Percentiles rank a stretch among this genome's conserved stretches.
These are phyloP conservation scores for Amphipyra tragopoginis DNA, from an alignment of 2,888 invertebrate genomes.

Conservation along the genomic window DNA sequence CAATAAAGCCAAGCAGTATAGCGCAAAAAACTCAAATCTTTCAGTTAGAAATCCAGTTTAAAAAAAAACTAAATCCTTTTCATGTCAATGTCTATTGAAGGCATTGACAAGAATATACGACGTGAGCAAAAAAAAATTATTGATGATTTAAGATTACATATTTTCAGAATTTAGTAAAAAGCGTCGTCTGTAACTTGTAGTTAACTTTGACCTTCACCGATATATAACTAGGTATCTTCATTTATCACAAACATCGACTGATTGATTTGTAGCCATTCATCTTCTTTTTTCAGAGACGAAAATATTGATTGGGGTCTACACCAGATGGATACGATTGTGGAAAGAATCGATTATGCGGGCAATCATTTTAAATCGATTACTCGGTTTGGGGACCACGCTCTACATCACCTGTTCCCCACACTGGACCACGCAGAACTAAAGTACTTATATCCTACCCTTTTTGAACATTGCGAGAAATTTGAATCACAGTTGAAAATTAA, in stretches of 20 bases:
- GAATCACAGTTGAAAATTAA: constrained; percentile 84
- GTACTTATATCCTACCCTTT: constrained; percentile 91
- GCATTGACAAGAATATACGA: constrained; percentile 21
- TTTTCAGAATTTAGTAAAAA: constrained; percentile 22
- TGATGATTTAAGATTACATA: neutral
- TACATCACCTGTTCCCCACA: constrained; percentile 95
- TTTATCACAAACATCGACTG: constrained; percentile 4
- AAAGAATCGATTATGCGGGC: constrained; percentile 92
- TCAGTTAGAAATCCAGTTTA: neutral
- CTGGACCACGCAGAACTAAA: constrained; percentile 93
- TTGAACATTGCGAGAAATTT: constrained; percentile 92
- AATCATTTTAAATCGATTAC: constrained; percentile 92
- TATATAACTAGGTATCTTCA: constrained; percentile 10
- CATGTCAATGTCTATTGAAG: constrained; percentile 26
- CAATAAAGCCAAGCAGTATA: constrained; percentile 5
- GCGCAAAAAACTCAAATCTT: constrained; percentile 15
- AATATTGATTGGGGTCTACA: constrained; percentile 93
- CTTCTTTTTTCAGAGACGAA: constrained; percentile 78
- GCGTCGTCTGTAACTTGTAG: constrained; percentile 3
- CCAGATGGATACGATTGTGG: constrained; percentile 93
- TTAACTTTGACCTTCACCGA: constrained; percentile 13
- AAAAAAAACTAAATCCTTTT: constrained; percentile 25
- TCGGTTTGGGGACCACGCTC: constrained; percentile 93
- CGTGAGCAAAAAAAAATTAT: constrained; percentile 22
- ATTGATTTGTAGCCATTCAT: constrained; percentile 22